These are phyloP conservation scores for Microchrysa polita DNA, from an alignment of 2,888 invertebrate genomes.

Conservation along the genomic window DNA sequence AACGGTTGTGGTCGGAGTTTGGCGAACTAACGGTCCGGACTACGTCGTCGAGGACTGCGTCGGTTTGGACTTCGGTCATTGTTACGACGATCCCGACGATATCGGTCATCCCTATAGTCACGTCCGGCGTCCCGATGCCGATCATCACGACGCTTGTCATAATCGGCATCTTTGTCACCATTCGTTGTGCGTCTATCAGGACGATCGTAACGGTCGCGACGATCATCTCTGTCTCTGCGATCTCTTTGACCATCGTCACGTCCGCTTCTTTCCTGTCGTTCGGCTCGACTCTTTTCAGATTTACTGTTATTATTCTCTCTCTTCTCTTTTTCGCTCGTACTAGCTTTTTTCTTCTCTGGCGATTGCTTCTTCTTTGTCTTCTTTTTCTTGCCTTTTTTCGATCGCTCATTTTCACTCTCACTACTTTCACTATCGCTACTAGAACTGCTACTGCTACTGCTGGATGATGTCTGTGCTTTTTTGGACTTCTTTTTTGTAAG, in stretches of 20 bases:
- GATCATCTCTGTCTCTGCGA: neutral
- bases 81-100: neutral
- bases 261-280: too few relatives aligned
- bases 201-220: neutral
- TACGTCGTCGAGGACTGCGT: neutral
- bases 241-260: slow-evolving; percentile 8
- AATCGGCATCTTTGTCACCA: neutral
- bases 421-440: slow-evolving; percentile 14
- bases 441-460: slow-evolving; percentile 8
- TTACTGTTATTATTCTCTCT: neutral
- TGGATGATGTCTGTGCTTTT: slow-evolving; percentile 18
- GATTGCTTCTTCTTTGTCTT: slow-evolving; percentile 27
- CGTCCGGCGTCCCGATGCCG: neutral
- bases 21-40: neutral
- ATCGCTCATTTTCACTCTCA: slow-evolving; percentile 1
- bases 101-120: neutral
- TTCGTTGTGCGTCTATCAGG: neutral
- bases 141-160: neutral
- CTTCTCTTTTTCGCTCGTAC: neutral
- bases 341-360: neutral
- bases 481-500: slow-evolving; percentile 28
- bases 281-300: neutral
- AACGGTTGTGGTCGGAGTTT: too few relatives aligned
- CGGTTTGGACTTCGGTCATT: slow-evolving; percentile 10
- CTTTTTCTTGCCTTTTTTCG: slow-evolving; percentile 24